Evolutionary conservation across 2,113 vertebrate genomes (phyloP), one percentile per base, ranked within the genome.

Genomic region (Solea solea): DNA sequence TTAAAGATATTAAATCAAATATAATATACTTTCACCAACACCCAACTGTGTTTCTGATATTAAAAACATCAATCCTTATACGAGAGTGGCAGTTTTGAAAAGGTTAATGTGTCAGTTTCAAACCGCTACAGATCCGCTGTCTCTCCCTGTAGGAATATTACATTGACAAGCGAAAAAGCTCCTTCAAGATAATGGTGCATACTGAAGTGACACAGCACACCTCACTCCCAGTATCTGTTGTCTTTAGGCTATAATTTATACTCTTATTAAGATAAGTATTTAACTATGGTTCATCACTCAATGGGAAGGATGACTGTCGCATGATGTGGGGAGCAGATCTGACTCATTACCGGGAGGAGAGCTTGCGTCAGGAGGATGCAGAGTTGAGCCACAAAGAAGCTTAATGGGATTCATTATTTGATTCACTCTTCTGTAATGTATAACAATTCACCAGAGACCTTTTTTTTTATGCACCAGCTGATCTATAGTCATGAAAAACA

Each of bases 51-150:
- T 69, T 81, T 78, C 49, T 8, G n/a, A 69, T 86, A 81, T 88
- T 73, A 76, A 85, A 85, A 21, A 41, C 54, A 83, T 83, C 83
- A 72, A 64, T 86, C 79, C 78, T 53, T 64, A 49, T 9, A 44
- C 58, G 69, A 61, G 53, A 62, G 52, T 56, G 49, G 56, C 63
- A 81, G 21, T 70, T 73, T 74, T 11, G 44, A 41, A 66, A 72
- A 85, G 77, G 80, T 82, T 72, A 69, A 67, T 67, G 72, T 72
- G 12, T 50, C 40, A 51, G 75, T 80, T 69, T 69, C 4, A 9
- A 74, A 74, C 49, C 42, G 25, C 72, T 52, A 5, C 44, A 52
- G 64, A 61, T 11, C 53, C 27, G 1, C 27, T 49, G 1, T 45
- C 2, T 34, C 52, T 66, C 16, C 55, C 41, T 41, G 64, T 10